Conservation (phyloP, 2,797 vertebrate species). For the Chiloscyllium punctatum region DNA sequence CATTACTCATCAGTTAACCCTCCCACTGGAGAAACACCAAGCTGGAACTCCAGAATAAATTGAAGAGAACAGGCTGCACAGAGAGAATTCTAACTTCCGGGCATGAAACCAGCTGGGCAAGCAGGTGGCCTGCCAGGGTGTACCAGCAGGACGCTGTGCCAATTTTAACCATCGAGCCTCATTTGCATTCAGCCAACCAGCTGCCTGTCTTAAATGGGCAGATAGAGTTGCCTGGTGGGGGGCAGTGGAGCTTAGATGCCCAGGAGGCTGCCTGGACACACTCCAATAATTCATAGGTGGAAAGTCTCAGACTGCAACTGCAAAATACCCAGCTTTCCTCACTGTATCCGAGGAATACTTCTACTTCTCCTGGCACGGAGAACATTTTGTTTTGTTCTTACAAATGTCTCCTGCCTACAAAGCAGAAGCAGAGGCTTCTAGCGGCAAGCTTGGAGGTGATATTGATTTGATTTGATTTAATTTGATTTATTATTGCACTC, state of each 20-base stretch:
- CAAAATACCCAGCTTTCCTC: background rate
- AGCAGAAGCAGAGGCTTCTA: background rate
- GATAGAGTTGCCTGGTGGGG: background rate
- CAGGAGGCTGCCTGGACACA: background rate
- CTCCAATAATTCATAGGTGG: background rate
- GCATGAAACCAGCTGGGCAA: constrained; percentile 4
- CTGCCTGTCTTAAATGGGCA: background rate
- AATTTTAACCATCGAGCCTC: background rate
- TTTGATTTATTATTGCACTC: too few relatives aligned
- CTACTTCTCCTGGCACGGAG: background rate
- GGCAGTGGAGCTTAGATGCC: accelerated
- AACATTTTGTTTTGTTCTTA: background rate
- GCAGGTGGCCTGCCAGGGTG: background rate
- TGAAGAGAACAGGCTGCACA: background rate
- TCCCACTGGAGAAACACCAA: background rate
- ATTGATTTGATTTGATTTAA: too few relatives aligned
- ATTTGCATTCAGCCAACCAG: background rate
- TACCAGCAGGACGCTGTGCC: background rate
- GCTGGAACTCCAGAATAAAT: background rate
- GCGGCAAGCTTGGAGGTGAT: too few relatives aligned
- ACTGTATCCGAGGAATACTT: background rate
- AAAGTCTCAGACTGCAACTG: background rate
- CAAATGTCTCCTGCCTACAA: background rate
- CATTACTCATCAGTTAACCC: background rate
- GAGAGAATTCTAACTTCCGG: background rate